These are phyloP conservation scores for Prunella strophiata DNA, from an alignment of 2,797 vertebrate genomes.

Conservation along the genomic window DNA sequence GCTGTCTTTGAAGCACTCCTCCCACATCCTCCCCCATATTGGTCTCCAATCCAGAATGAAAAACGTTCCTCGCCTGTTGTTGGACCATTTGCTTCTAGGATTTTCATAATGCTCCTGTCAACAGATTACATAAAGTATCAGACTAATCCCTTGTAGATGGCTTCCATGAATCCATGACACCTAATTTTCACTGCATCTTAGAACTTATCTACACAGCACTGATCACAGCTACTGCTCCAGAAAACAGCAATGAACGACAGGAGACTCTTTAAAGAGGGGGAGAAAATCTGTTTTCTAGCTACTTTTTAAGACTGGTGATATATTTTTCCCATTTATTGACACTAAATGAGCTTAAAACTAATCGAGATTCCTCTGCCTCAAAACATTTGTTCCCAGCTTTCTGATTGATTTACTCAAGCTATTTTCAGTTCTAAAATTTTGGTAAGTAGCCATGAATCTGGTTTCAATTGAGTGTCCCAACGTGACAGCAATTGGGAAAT, in stretches of 20 bases:
- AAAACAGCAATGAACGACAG: not conserved
- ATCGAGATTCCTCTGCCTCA: not conserved
- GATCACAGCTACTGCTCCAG: not conserved
- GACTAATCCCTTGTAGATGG: not conserved
- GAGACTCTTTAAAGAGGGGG: not conserved
- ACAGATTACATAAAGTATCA: not conserved
- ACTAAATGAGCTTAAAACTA: not conserved
- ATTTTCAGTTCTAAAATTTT: not conserved
- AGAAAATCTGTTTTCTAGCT: not conserved
- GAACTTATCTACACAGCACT: not conserved
- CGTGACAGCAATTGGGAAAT: not conserved
- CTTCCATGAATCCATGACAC: not conserved
- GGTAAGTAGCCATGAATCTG: not conserved
- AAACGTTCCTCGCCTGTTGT: not conserved
- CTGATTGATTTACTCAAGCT: not conserved
- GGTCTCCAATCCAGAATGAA: not conserved
- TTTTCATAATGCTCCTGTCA: not conserved
- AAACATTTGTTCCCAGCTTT: not conserved
- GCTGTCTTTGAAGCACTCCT: not conserved
- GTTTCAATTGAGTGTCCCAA: not conserved
- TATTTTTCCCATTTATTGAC: not conserved
- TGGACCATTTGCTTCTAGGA: not conserved
- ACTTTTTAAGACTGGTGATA: not conserved
- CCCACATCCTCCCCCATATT: rapidly evolving
- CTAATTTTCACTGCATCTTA: not conserved